Conservation (phyloP, 2,113 vertebrate genomes). For the Eidolon helvum region DNA sequence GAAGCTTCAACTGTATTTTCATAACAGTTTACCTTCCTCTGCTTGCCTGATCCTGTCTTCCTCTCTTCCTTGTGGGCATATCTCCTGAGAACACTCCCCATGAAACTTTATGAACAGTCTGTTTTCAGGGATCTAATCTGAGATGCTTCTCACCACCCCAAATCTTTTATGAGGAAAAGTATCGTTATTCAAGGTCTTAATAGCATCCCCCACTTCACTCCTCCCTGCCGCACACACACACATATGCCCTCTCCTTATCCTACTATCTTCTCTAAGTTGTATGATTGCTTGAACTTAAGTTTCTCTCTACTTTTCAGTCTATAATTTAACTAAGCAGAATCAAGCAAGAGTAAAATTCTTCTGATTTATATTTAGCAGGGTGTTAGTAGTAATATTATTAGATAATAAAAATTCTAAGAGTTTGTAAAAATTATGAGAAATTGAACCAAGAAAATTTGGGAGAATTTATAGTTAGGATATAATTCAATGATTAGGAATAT, state of each 20-base stretch:
- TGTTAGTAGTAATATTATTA: not conserved
- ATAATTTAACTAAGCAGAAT: not conserved
- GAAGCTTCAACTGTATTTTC: not conserved
- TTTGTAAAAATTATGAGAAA: slow-evolving; percentile 28
- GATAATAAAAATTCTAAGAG: not conserved
- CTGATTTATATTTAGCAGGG: not conserved
- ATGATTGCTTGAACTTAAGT: not conserved
- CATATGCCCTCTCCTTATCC: not conserved
- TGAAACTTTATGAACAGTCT: not conserved
- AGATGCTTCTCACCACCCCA: not conserved
- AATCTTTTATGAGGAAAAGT: not conserved
- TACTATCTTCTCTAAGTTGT: not conserved
- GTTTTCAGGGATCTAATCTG: not conserved
- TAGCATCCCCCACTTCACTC: fast-evolving
- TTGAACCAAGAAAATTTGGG: not conserved
- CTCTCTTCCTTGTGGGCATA: not conserved
- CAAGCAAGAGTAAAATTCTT: not conserved
- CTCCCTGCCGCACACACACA: no score
- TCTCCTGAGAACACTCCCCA: not conserved
- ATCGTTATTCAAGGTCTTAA: not conserved
- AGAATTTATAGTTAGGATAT: not conserved
- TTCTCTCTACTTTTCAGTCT: not conserved
- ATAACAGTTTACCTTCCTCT: not conserved
- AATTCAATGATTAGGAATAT: not conserved
- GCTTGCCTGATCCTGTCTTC: not conserved